A percentile compares a stretch with the other conserved stretches of the same genome.
These are phyloP conservation scores for Hippasteria phrygiana DNA, from an alignment of 53 echinoderm and acorn worm species.

Conservation along the genomic window DNA sequence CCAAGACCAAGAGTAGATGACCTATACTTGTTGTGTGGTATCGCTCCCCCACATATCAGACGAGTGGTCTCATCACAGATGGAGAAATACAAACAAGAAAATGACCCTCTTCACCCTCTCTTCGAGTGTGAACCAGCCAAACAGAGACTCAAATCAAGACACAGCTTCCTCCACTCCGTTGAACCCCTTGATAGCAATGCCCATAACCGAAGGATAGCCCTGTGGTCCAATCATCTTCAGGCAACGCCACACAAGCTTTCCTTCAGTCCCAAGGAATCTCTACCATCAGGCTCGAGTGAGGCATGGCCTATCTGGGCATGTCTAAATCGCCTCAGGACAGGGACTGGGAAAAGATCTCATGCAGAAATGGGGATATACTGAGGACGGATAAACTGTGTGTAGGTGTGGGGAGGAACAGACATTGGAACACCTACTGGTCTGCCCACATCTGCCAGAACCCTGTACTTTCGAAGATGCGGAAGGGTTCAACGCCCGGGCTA, in stretches of 20 bases:
- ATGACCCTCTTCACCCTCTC: conserved; percentile 8
- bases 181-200: background rate
- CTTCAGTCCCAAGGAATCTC: background rate
- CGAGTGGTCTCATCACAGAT: background rate
- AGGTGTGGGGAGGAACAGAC: conserved; percentile 3
- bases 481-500: background rate
- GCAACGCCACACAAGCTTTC: background rate
- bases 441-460: background rate
- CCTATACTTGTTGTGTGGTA: conserved; percentile 32
- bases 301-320: conserved; percentile 29
- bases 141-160: conserved; percentile 7
- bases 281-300: conserved; percentile 3
- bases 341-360: conserved; percentile 27
- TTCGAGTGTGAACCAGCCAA: background rate
- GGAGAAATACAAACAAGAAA: conserved; percentile 13
- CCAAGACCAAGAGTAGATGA: conserved; percentile 13
- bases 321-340: conserved; percentile 34
- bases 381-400: background rate
- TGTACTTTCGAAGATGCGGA: background rate
- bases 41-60: conserved; percentile 28
- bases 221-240: background rate
- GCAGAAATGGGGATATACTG: conserved; percentile 33
- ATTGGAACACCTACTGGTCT: conserved; percentile 11
- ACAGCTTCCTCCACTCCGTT: conserved; percentile 10
- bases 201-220: background rate